A percentile compares a stretch with the other conserved stretches of the same genome.
These are phyloP conservation scores for Anneissia japonica DNA, from an alignment of 35 echinoderm and acorn worm genomes.

Conservation along the genomic window DNA sequence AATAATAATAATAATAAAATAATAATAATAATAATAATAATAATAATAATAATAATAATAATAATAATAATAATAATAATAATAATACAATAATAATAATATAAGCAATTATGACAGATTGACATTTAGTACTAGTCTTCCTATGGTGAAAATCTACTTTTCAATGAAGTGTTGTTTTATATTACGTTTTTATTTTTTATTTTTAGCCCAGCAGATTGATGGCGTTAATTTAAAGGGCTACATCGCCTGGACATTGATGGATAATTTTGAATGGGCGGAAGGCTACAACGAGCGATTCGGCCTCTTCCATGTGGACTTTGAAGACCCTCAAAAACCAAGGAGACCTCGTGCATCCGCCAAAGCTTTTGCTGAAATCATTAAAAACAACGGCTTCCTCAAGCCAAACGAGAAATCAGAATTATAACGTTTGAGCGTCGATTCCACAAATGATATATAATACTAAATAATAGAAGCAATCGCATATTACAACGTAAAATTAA, in stretches of 20 bases:
- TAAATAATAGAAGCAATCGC: too few species aligned
- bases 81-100: too few species aligned
- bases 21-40: too few species aligned
- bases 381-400: slow-evolving; percentile 32
- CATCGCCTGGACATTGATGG: slow-evolving; percentile 61
- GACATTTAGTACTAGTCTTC: not conserved
- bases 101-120: not conserved
- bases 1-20: too few species aligned
- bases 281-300: slow-evolving; percentile 60
- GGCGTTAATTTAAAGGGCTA: slow-evolving; percentile 51
- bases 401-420: not conserved
- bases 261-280: slow-evolving; percentile 60
- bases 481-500: too few species aligned
- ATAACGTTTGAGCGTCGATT: not conserved
- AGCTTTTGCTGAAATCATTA: slow-evolving; percentile 19
- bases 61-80: too few species aligned
- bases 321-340: slow-evolving; percentile 19
- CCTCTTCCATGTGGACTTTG: slow-evolving; percentile 38
- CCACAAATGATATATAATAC: too few species aligned
- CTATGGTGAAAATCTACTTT: too few species aligned
- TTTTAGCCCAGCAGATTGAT: slow-evolving; percentile 26
- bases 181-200: not conserved
- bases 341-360: slow-evolving; percentile 28
- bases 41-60: too few species aligned
- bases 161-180: not conserved